Percentiles rank a stretch among this genome's conserved stretches.
Conservation (phyloP, 2,113 vertebrate genomes). For the Platysternon megacephalum region DNA sequence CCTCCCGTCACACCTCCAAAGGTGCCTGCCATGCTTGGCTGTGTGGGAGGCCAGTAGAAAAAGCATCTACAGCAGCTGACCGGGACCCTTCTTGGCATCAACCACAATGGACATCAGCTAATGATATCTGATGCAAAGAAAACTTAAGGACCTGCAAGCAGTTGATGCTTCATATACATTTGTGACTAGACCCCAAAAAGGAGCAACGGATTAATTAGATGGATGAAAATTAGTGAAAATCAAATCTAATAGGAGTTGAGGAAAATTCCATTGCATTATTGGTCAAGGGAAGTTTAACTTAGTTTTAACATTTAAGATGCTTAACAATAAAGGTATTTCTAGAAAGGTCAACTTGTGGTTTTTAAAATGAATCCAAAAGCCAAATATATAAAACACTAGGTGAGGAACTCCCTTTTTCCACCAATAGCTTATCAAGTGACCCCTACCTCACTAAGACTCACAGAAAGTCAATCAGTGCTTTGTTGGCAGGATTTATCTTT, state of each 20-base stretch:
- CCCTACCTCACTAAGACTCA: neutral
- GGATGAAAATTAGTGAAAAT: accelerated
- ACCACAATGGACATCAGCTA: too few relatives aligned
- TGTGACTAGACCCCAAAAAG: neutral
- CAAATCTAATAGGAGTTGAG: neutral
- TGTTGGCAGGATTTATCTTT: neutral
- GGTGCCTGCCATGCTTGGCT: too few relatives aligned
- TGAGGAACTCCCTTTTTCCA: neutral
- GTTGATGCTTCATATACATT: too few relatives aligned
- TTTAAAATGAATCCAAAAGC: neutral
- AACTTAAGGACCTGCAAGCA: too few relatives aligned
- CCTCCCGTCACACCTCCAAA: too few relatives aligned
- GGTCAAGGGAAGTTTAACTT: neutral
- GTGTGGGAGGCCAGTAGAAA: too few relatives aligned
- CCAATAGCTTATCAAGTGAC: neutral
- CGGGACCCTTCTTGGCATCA: too few relatives aligned
- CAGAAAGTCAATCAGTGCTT: neutral
- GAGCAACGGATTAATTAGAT: accelerated
- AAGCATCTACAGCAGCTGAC: too few relatives aligned
- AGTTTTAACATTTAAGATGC: neutral
- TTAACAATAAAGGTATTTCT: neutral
- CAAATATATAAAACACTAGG: accelerated
- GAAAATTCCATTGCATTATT: accelerated
- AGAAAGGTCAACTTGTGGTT: accelerated
- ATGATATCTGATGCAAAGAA: too few relatives aligned